Base-by-base conservation (phyloP, 2,113 vertebrate species). In the Caretta caretta region DNA sequence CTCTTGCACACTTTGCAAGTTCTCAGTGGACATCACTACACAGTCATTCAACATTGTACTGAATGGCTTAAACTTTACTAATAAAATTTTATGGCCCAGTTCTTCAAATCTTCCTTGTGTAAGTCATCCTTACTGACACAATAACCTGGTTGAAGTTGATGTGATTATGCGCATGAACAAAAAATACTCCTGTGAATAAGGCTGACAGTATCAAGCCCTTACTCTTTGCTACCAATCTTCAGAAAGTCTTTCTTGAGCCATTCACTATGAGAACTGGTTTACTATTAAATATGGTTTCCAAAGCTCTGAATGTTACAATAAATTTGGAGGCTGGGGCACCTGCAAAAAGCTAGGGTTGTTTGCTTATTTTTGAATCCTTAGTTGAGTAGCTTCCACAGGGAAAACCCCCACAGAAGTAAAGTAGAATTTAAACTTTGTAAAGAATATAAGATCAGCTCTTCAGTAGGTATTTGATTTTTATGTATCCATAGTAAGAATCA, bases 361-460 rank as follows among this genome's bases (percentile, higher is more conserved):
- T 54, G 65, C 57, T 82, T 38, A 38, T 65, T 88, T 90, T 80
- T 50, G 38, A 75, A 48, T 13, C 84, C 59, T 31, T 75, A 20
- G 4, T 83, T 90, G 10, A 69, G 80, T 2, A 35, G 10, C 49
- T 31, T 27, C 46, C 56, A 54, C 51, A 46, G 62, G 17, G 56
- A 29, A 51, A 0, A 0, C 25, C 19, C 20, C 25, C 75, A 0
- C 0, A 35, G 10, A 88, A 59, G 42, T 24, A 57, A 69, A 29
- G 88, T 12, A 10, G 78, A n/a, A 14, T 84, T 87, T 50, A 87
- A 89, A 84, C 20, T n/a, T 3, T 22, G 20, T 80, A 57, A 50
- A 80, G 92, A 89, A 24, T 29, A 16, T 38, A 25, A 83, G 19
- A 25, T 75, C 38, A 24, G 38, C 62, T 35, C 6, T 65, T 65